Percentiles rank a stretch among this genome's conserved stretches.
Conservation (phyloP, 2,113 vertebrate genomes). For the Rhegmatorhina hoffmannsi region DNA sequence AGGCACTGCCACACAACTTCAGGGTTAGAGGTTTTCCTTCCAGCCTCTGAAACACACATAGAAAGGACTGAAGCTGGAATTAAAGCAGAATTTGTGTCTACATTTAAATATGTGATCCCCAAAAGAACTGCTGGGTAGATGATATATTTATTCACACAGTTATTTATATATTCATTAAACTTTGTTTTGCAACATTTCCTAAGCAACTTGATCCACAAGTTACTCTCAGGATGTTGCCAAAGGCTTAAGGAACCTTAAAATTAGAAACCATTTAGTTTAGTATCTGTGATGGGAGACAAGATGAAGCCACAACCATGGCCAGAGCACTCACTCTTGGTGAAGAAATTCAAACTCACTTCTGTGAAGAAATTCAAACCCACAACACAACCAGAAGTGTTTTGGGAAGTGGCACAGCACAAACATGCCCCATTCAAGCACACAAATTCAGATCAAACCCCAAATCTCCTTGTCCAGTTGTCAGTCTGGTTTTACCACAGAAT, state of each 20-base stretch:
- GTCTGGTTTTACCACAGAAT: background rate
- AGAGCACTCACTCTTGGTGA: background rate
- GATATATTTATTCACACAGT: background rate
- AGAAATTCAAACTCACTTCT: background rate
- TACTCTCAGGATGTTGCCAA: background rate
- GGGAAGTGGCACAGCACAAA: background rate
- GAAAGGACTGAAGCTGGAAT: background rate
- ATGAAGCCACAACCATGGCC: background rate
- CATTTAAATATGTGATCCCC: background rate
- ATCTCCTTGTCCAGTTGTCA: background rate
- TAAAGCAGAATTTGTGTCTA: background rate
- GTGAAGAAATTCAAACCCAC: background rate
- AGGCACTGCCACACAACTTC: background rate
- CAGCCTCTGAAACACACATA: background rate
- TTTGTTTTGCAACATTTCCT: background rate
- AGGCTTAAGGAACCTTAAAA: background rate
- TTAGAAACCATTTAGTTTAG: background rate
- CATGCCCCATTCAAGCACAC: background rate
- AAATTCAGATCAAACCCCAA: background rate
- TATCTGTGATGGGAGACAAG: background rate
- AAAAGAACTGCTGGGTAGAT: background rate
- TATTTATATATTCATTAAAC: background rate
- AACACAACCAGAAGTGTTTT: background rate
- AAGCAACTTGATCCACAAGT: rapidly evolving
- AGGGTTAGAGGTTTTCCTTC: background rate